Percentiles rank a stretch among this genome's conserved stretches.
These are phyloP conservation scores for Rhombomys opimus DNA, from an alignment of 2,113 vertebrate species.

Conservation along the genomic window DNA sequence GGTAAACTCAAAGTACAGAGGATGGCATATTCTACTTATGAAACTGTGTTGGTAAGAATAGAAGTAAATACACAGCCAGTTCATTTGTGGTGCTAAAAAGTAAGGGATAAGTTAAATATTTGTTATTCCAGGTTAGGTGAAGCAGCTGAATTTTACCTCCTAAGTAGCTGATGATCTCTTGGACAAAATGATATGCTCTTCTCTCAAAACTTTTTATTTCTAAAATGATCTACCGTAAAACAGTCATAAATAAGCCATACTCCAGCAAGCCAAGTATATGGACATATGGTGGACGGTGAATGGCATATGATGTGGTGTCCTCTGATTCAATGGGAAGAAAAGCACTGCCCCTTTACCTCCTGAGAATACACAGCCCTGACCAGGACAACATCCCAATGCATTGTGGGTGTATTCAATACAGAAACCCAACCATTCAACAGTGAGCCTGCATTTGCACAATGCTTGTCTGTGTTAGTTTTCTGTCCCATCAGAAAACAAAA, in stretches of 20 bases:
- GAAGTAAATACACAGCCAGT: background rate
- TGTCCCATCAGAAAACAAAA: constrained; percentile 69
- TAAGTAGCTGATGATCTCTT: background rate
- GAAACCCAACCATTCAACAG: constrained; percentile 32
- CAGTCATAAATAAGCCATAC: background rate
- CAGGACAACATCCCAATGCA: background rate
- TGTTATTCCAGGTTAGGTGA: background rate
- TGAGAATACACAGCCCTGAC: background rate
- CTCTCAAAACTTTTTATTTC: constrained; percentile 8
- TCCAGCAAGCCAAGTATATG: background rate
- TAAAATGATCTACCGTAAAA: background rate
- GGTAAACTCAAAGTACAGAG: background rate
- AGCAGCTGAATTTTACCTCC: background rate
- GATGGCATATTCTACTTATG: background rate
- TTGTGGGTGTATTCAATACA: background rate
- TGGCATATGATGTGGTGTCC: background rate
- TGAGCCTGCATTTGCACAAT: background rate
- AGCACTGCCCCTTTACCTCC: background rate
- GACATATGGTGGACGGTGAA: background rate
- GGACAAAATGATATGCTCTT: background rate
- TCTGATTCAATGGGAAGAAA: constrained; percentile 29
- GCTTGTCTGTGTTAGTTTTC: constrained; percentile 49
- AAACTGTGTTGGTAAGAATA: background rate
- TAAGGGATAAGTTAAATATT: constrained; percentile 11
- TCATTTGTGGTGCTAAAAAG: background rate